These are phyloP conservation scores for Eilema griseolum DNA, from an alignment of 2,888 invertebrate genomes.

Conservation along the genomic window DNA sequence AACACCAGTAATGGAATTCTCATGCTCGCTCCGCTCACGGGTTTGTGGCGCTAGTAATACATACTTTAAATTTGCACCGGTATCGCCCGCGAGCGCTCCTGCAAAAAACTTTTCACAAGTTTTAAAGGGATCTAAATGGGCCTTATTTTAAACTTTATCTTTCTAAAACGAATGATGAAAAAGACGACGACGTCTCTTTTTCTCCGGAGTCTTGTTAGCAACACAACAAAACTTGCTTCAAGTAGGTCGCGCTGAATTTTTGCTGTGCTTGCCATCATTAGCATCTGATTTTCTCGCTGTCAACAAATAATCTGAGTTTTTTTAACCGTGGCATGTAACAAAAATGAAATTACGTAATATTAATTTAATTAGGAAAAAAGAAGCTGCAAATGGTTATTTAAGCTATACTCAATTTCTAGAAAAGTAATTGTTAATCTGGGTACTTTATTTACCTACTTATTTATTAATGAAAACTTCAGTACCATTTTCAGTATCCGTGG, in stretches of 20 bases:
- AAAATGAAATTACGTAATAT: not conserved
- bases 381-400: no score
- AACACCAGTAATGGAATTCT: conserved; percentile 83
- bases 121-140: conserved; percentile 77
- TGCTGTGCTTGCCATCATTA: conserved; percentile 23
- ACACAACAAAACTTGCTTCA: conserved; percentile 26
- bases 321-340: not conserved
- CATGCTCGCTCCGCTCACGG: conserved; percentile 80
- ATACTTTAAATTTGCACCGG: conserved; percentile 85
- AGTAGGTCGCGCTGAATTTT: conserved; percentile 28
- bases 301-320: conserved; percentile 10
- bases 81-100: conserved; percentile 74
- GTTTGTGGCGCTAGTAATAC: conserved; percentile 80
- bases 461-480: no score
- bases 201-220: conserved; percentile 38
- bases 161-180: conserved; percentile 49
- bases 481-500: no score
- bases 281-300: conserved; percentile 19
- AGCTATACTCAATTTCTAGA: no score
- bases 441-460: no score
- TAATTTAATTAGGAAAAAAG: not conserved
- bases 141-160: conserved; percentile 69
- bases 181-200: conserved; percentile 35
- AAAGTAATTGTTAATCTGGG: no score
- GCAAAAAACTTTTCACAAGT: conserved; percentile 76